phyloP scores from a whole-genome alignment of 1,140 invertebrate genomes.

The Neuroterus valhalla region DNA sequence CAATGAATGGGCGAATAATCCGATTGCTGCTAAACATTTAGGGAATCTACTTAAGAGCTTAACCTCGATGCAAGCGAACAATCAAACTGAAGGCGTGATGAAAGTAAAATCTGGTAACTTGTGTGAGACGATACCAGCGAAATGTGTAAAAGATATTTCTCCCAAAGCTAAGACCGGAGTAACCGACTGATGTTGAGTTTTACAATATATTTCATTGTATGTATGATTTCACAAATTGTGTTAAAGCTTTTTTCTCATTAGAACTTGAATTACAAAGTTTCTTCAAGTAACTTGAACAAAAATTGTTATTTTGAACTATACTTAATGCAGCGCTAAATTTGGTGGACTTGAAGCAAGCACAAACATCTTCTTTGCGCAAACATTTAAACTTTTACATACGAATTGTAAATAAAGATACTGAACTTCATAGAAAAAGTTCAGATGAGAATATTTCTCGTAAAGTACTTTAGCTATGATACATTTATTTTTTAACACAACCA shows the following conservation, averaged over 20 bases:
- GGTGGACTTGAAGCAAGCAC: constrained; percentile 18
- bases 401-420: neutral
- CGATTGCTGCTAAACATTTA: constrained; percentile 55
- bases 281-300: neutral
- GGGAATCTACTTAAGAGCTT: constrained; percentile 63
- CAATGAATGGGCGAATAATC: constrained; percentile 62
- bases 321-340: neutral
- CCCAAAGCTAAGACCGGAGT: constrained; percentile 36
- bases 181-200: constrained; percentile 33
- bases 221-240: neutral
- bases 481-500: constrained; percentile 27
- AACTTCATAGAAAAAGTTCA: constrained; percentile 2
- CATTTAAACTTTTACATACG: constrained; percentile 11
- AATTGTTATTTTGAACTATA: constrained; percentile 9
- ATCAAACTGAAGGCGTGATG: constrained; percentile 35
- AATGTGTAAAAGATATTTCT: constrained; percentile 33
- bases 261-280: neutral
- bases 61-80: constrained; percentile 51
- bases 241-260: neutral
- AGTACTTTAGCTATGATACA: constrained; percentile 18
- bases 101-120: constrained; percentile 3
- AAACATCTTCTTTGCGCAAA: constrained; percentile 4
- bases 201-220: neutral
- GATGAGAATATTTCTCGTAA: constrained; percentile 1
- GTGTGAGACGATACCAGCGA: neutral